Conservation (phyloP, 2,888 invertebrate species). For the Agrotis exclamationis region DNA sequence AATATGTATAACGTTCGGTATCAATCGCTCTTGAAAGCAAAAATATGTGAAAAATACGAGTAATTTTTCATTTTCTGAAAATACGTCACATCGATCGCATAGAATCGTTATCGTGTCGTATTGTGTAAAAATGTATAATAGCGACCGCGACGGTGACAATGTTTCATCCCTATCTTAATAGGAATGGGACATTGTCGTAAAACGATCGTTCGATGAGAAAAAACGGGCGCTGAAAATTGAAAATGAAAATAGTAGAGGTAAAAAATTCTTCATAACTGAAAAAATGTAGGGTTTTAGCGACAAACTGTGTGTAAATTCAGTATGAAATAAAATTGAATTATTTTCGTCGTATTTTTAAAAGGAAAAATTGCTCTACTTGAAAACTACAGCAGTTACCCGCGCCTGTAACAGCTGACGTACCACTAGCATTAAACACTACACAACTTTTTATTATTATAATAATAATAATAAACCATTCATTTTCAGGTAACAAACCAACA, state of each 20-base stretch:
- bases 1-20: too few species aligned
- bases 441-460: too few species aligned
- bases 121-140: slow-evolving; percentile 19
- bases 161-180: slow-evolving; percentile 54
- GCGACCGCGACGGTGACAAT: slow-evolving; percentile 17
- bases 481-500: too few species aligned
- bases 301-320: neutral
- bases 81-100: neutral
- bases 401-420: slow-evolving; percentile 18
- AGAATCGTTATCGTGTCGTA: slow-evolving; percentile 29
- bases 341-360: neutral
- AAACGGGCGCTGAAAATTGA: slow-evolving; percentile 20
- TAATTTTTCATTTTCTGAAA: neutral
- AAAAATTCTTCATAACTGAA: neutral
- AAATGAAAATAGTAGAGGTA: slow-evolving; percentile 29
- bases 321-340: neutral
- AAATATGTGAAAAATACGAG: too few species aligned
- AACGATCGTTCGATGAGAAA: slow-evolving; percentile 25
- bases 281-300: neutral
- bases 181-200: slow-evolving; percentile 32
- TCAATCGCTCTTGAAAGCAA: too few species aligned
- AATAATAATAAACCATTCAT: too few species aligned
- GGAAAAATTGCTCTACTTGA: slow-evolving; percentile 20
- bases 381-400: slow-evolving; percentile 27
- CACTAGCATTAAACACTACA: slow-evolving; percentile 5